Conservation (phyloP, 1,140 invertebrate genomes). For the Drosophila takahashii region DNA sequence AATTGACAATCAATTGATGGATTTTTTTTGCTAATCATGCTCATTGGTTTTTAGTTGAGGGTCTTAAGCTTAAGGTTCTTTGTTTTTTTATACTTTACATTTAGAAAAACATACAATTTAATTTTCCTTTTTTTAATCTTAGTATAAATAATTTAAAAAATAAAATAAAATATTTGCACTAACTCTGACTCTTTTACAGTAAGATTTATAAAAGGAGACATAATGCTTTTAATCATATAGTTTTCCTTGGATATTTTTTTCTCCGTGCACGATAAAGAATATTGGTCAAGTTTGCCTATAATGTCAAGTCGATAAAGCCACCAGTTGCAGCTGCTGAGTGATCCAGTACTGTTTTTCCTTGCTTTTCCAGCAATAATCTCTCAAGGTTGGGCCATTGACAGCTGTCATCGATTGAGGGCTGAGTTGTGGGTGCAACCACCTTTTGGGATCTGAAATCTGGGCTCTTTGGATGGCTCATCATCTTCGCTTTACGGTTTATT, state of each 20-base stretch:
- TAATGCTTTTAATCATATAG: neutral
- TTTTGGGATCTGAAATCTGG: neutral
- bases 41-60: constrained; percentile 20
- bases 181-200: no score
- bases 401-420: constrained; percentile 30
- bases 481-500: constrained; percentile 27
- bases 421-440: constrained; percentile 39
- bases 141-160: no score
- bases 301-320: constrained; percentile 48
- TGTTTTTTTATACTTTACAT: neutral
- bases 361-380: constrained; percentile 40
- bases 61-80: neutral
- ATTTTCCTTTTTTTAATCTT: neutral
- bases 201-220: neutral
- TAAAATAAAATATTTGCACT: no score
- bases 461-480: constrained; percentile 15
- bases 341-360: constrained; percentile 33
- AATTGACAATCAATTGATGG: constrained; percentile 50
- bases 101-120: neutral
- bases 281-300: constrained; percentile 67
- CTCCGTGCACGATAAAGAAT: constrained; percentile 37
- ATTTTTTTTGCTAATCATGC: constrained; percentile 46
- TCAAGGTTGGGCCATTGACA: constrained; percentile 43
- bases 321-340: constrained; percentile 28
- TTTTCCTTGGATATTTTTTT: neutral